Conservation (phyloP, 2,113 vertebrate genomes). For the Neodontobutis hainanensis region DNA sequence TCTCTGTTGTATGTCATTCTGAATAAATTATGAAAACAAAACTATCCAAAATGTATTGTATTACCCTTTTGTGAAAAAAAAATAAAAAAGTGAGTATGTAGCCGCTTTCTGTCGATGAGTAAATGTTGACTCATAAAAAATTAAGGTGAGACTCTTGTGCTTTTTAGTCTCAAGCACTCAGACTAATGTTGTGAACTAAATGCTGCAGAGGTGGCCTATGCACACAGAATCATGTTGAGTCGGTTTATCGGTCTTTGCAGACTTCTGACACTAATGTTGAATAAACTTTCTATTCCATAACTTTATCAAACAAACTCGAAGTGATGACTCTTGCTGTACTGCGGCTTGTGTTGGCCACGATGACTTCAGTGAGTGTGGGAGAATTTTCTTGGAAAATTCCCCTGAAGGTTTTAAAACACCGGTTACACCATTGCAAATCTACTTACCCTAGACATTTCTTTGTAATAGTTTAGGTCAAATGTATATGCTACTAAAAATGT, state of each 20-base stretch:
- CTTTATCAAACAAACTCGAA: slow-evolving; percentile 9
- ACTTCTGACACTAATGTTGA: background rate
- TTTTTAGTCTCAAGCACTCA: background rate
- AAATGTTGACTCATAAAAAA: background rate
- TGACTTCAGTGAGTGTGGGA: slow-evolving; percentile 56
- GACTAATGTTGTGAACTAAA: background rate
- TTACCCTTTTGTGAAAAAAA: too few relatives aligned
- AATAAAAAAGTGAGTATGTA: too few relatives aligned
- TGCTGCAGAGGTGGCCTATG: background rate
- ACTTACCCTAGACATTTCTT: too few relatives aligned
- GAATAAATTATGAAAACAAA: too few relatives aligned
- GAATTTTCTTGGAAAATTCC: slow-evolving; percentile 52
- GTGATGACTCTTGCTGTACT: slow-evolving; percentile 10
- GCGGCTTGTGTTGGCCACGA: slow-evolving; percentile 33
- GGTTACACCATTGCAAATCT: slow-evolving; percentile 11
- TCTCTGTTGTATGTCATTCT: too few relatives aligned
- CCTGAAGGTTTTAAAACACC: slow-evolving; percentile 46
- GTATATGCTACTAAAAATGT: too few relatives aligned
- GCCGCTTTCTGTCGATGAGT: background rate
- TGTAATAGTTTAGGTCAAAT: too few relatives aligned
- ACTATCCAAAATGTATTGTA: too few relatives aligned
- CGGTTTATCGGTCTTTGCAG: background rate
- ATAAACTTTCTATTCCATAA: background rate
- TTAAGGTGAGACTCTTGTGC: background rate
- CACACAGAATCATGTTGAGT: background rate